These are phyloP conservation scores for Heliangelus exortis DNA, from an alignment of 2,797 vertebrate species.

Conservation along the genomic window DNA sequence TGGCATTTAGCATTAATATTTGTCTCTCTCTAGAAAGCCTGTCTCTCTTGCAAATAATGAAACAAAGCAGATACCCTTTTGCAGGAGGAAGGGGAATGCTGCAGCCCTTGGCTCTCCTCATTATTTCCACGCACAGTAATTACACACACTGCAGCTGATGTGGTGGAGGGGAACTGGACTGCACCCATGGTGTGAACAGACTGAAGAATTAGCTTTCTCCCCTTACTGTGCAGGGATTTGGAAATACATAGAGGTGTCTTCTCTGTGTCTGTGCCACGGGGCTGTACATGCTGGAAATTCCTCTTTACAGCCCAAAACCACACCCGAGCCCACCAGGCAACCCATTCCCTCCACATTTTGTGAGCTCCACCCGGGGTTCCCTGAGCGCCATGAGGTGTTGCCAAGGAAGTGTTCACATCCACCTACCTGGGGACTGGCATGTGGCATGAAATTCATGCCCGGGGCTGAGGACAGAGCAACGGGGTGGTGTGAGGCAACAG, in stretches of 20 bases:
- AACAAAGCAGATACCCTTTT: neutral
- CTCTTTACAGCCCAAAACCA: neutral
- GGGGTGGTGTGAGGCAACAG: slow-evolving; percentile 82
- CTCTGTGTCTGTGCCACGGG: neutral
- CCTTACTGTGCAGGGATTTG: neutral
- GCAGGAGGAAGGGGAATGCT: neutral
- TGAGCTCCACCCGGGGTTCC: neutral
- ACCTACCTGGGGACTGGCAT: slow-evolving; percentile 87
- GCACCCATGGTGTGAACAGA: neutral
- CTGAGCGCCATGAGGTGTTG: rapidly evolving
- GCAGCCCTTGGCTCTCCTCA: neutral
- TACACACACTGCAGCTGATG: neutral
- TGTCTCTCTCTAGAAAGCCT: neutral
- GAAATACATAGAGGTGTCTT: neutral
- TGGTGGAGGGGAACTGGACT: neutral
- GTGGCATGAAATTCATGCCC: slow-evolving; percentile 83
- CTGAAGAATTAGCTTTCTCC: neutral
- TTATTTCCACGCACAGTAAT: neutral
- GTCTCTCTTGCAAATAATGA: neutral
- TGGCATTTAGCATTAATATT: slow-evolving; percentile 20
- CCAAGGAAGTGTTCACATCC: rapidly evolving
- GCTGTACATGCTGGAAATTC: neutral
- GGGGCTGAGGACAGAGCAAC: slow-evolving; percentile 84
- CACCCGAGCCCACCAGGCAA: neutral
- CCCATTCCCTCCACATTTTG: neutral